These are phyloP conservation scores for Acleris sparsana DNA, from an alignment of 2,888 invertebrate species.

Conservation along the genomic window DNA sequence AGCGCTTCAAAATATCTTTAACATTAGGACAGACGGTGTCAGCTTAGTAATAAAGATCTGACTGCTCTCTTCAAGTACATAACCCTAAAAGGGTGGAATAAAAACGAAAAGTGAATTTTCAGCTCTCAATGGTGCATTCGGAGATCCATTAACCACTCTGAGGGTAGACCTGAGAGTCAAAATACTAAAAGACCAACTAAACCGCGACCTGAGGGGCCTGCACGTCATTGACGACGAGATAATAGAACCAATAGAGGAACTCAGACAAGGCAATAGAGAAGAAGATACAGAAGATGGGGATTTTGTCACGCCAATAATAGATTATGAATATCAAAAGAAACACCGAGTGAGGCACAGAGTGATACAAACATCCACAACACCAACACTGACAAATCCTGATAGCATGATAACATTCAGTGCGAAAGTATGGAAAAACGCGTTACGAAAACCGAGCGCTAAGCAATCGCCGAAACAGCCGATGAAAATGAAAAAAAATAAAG, in stretches of 20 bases:
- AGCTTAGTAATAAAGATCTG: too few species aligned
- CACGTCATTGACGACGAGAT: not conserved
- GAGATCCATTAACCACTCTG: not conserved
- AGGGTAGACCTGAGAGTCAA: not conserved
- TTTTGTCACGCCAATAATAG: constrained; percentile 7
- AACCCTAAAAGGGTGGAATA: too few species aligned
- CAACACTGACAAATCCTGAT: too few species aligned
- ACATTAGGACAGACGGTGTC: too few species aligned
- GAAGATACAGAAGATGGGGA: constrained; percentile 14
- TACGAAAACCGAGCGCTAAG: too few species aligned
- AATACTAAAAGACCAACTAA: not conserved
- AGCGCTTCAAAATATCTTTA: too few species aligned
- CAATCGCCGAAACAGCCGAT: not conserved
- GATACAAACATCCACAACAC: too few species aligned
- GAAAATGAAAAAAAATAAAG: not conserved
- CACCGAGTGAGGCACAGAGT: not conserved
- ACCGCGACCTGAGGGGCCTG: not conserved
- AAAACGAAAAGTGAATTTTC: not conserved
- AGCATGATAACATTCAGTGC: too few species aligned
- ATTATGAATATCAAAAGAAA: constrained; percentile 8
- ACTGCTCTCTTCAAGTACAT: too few species aligned
- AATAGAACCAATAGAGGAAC: constrained; percentile 1
- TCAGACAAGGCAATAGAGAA: not conserved
- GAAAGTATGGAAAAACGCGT: too few species aligned
- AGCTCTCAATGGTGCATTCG: not conserved